Evolutionary conservation across 1,140 invertebrate genomes (phyloP).

Genomic region (Glossosoma conforme): DNA sequence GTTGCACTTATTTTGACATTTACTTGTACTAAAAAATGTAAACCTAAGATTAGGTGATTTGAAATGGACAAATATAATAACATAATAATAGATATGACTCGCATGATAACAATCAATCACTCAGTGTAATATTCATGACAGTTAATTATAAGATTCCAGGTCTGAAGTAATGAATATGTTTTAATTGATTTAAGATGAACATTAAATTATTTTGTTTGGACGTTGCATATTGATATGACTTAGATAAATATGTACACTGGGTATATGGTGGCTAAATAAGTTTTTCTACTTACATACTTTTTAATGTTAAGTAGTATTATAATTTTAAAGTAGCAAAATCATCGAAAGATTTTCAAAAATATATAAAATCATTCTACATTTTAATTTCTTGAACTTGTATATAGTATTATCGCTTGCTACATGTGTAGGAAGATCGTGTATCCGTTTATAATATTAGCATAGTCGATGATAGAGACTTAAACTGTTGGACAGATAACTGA

Average conservation of each 20-base stretch:
- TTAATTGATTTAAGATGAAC: slow-evolving; percentile 7
- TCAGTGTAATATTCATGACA: slow-evolving; percentile 2
- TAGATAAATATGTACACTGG: slow-evolving; percentile 27
- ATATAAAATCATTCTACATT: slow-evolving; percentile 16
- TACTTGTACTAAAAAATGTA: too few relatives aligned
- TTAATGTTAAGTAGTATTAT: slow-evolving; percentile 27
- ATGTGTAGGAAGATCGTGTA: slow-evolving; percentile 31
- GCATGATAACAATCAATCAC: too few relatives aligned
- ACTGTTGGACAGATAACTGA: slow-evolving; percentile 19
- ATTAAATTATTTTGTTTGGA: slow-evolving; percentile 20
- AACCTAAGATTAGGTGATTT: too few relatives aligned
- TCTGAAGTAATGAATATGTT: slow-evolving; percentile 10
- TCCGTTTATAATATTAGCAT: slow-evolving; percentile 24
- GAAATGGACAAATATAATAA: too few relatives aligned
- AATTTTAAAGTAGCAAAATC: slow-evolving; percentile 28
- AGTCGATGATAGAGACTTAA: slow-evolving; percentile 27
- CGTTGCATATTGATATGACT: slow-evolving; percentile 16
- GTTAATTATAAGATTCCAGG: slow-evolving; percentile 1
- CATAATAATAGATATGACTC: too few relatives aligned
- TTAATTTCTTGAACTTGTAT: slow-evolving; percentile 29
- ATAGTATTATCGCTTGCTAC: slow-evolving; percentile 32
- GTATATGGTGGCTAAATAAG: slow-evolving; percentile 31
- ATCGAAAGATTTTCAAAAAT: slow-evolving; percentile 30
- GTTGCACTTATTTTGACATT: too few relatives aligned
- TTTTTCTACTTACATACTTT: slow-evolving; percentile 32